Evolutionary conservation across 1,140 invertebrate genomes (phyloP).

Genomic region (Heliothis virescens): DNA sequence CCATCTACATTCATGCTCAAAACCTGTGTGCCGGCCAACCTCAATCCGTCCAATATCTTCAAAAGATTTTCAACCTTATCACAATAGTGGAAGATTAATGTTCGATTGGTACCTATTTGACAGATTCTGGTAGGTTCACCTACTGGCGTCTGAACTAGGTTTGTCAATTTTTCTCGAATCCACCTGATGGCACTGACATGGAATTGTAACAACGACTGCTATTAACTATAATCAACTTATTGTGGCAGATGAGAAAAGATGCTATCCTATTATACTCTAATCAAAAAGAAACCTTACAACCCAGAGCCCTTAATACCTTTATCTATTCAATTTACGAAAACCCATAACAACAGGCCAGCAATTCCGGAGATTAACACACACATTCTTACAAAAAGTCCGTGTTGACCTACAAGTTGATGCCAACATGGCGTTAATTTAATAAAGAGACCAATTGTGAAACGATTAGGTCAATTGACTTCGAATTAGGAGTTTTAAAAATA

Average conservation of each 20-base stretch:
- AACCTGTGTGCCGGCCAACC: too few relatives aligned
- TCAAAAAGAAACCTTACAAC: not conserved
- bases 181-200: too few relatives aligned
- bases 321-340: not conserved
- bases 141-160: too few relatives aligned
- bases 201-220: not conserved
- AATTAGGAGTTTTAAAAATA: constrained; percentile 20
- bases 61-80: too few relatives aligned
- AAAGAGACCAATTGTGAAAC: constrained; percentile 11
- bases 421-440: constrained; percentile 31
- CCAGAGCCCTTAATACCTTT: not conserved
- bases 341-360: not conserved
- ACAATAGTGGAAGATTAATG: too few relatives aligned
- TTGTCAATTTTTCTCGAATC: too few relatives aligned
- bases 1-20: too few relatives aligned
- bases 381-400: not conserved
- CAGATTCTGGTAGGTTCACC: too few relatives aligned
- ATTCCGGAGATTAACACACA: constrained; percentile 12
- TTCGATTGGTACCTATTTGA: too few relatives aligned
- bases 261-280: not conserved
- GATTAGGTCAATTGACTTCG: constrained; percentile 39
- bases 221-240: not conserved
- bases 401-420: constrained; percentile 6
- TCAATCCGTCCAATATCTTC: too few relatives aligned
- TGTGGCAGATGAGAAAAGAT: not conserved